Evolutionary conservation across 2,113 vertebrate genomes (phyloP).

Genomic region (Rhombomys opimus): DNA sequence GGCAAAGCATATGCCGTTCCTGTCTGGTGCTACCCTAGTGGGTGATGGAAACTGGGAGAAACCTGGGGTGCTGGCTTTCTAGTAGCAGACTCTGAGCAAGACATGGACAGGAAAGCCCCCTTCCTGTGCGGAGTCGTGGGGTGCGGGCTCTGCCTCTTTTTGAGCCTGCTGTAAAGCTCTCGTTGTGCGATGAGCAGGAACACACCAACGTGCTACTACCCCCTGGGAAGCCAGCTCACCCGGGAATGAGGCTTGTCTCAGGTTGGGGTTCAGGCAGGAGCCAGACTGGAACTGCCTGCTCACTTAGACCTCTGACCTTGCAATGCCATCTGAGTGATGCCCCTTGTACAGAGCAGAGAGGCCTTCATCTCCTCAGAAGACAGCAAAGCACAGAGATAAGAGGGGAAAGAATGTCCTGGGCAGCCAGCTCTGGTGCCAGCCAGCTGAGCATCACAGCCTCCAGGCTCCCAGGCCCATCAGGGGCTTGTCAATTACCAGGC

Average conservation of each 20-base stretch:
- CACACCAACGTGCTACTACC: rapidly evolving
- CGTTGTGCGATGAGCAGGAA: neutral
- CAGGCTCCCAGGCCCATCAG: neutral
- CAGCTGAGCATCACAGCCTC: neutral
- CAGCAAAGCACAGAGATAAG: neutral
- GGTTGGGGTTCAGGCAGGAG: neutral
- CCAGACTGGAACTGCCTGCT: neutral
- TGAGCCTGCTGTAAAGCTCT: neutral
- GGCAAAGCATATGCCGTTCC: rapidly evolving
- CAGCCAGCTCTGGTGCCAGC: constrained; percentile 2
- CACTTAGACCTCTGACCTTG: neutral
- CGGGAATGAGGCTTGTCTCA: neutral
- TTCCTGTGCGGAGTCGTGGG: rapidly evolving
- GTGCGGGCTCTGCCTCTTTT: rapidly evolving
- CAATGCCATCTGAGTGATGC: neutral
- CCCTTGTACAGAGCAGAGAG: neutral
- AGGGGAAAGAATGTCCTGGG: rapidly evolving
- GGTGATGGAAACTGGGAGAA: neutral
- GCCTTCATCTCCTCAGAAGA: neutral
- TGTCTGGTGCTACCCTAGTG: neutral
- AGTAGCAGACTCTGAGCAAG: neutral
- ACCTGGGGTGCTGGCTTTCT: neutral
- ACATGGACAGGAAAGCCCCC: neutral
- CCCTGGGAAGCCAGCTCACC: rapidly evolving
- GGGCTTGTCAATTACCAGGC: neutral